Percentiles rank a stretch among this genome's conserved stretches.
Evolutionary conservation across 2,888 invertebrate genomes (phyloP).

Genomic region (Parthenolecanium corni): DNA sequence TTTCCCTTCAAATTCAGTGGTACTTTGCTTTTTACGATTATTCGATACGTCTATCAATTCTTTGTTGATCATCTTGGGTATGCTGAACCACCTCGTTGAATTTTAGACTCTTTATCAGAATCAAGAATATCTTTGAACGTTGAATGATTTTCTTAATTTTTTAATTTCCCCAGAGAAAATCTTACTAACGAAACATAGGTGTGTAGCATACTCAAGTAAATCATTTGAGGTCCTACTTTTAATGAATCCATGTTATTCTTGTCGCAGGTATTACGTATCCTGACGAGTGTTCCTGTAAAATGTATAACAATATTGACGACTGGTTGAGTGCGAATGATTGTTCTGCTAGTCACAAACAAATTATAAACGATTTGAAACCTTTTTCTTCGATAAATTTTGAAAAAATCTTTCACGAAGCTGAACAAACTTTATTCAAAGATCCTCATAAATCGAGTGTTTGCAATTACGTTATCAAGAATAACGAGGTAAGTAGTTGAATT

Average conservation of each 20-base stretch:
- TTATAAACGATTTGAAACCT: slow-evolving; percentile 55
- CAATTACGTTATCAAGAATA: slow-evolving; percentile 74
- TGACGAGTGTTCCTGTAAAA: slow-evolving; percentile 76
- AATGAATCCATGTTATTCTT: neutral
- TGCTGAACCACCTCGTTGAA: no score
- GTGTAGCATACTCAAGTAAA: no score
- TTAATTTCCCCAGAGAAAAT: no score
- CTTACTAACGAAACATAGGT: no score
- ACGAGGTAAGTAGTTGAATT: slow-evolving; percentile 46
- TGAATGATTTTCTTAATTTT: no score
- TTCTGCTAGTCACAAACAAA: slow-evolving; percentile 50
- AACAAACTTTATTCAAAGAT: slow-evolving; percentile 56
- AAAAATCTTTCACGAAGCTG: slow-evolving; percentile 41
- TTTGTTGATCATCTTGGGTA: no score
- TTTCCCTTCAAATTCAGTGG: slow-evolving; percentile 56
- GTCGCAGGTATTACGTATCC: slow-evolving; percentile 55
- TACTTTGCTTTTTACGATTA: no score
- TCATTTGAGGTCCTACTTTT: no score
- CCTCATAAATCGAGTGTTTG: slow-evolving; percentile 76
- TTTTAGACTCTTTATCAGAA: no score
- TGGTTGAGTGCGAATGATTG: slow-evolving; percentile 62
- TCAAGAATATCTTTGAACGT: no score
- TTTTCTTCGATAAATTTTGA: slow-evolving; percentile 63
- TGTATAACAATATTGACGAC: slow-evolving; percentile 43
- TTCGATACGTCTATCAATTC: no score